phyloP scores from a whole-genome alignment of 2,113 vertebrate species.

The Pithys albifrons region DNA sequence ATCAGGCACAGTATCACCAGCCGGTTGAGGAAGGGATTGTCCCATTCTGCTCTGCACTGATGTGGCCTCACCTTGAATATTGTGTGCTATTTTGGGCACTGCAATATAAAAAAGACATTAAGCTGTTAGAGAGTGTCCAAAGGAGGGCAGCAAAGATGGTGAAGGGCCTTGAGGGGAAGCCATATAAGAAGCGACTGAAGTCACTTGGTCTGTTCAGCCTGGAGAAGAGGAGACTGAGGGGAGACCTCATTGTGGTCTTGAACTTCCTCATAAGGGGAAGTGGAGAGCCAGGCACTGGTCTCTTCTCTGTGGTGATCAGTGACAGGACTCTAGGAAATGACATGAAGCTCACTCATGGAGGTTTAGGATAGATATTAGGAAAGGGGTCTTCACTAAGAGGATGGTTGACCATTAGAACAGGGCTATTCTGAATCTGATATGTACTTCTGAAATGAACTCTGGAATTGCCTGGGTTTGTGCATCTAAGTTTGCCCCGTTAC shows the following conservation, averaged over 20 bases:
- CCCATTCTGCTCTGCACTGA: background rate
- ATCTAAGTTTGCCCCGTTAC: accelerated
- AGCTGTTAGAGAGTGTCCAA: background rate
- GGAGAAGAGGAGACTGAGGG: background rate
- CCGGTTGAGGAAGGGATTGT: background rate
- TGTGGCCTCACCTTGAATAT: background rate
- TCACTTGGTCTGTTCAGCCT: background rate
- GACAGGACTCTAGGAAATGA: background rate
- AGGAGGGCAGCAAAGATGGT: background rate
- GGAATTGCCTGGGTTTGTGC: background rate
- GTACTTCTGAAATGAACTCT: background rate
- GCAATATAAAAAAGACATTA: background rate
- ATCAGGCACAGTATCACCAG: background rate
- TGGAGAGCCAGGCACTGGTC: background rate
- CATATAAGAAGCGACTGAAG: background rate
- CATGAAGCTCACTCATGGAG: background rate
- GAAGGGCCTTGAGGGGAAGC: background rate
- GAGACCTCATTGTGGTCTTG: background rate
- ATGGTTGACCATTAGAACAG: background rate
- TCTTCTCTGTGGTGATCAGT: background rate
- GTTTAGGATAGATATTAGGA: background rate
- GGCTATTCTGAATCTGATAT: background rate
- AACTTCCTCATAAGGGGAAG: background rate
- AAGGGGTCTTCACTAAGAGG: background rate
- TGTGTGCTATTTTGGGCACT: background rate